These are phyloP conservation scores for Drosophila neutralis DNA, from an alignment of 2,888 invertebrate species.

Conservation along the genomic window DNA sequence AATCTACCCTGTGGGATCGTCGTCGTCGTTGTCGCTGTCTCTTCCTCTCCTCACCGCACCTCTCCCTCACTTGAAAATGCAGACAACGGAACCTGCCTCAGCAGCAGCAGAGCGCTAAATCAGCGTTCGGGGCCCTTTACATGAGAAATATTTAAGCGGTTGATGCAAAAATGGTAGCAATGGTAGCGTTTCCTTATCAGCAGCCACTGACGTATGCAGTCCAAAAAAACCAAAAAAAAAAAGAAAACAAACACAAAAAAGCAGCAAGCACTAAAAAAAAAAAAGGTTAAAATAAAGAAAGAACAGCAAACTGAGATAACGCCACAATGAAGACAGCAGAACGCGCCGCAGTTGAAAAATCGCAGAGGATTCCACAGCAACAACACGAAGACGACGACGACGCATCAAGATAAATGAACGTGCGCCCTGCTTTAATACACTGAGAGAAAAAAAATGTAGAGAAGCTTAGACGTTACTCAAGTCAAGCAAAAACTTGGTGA, in stretches of 20 bases:
- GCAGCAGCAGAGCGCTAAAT: slow-evolving; percentile 48
- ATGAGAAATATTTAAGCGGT: slow-evolving; percentile 79
- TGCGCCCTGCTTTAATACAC: slow-evolving; percentile 53
- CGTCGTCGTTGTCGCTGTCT: no score
- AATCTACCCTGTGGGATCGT: slow-evolving; percentile 71
- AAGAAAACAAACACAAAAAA: background rate
- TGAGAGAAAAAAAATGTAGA: background rate
- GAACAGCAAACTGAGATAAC: slow-evolving; percentile 62
- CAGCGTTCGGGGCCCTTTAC: slow-evolving; percentile 66
- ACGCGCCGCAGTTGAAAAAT: slow-evolving; percentile 81
- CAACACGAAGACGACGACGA: slow-evolving; percentile 27
- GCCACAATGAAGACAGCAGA: slow-evolving; percentile 80
- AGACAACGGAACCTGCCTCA: slow-evolving; percentile 41
- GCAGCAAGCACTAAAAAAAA: slow-evolving; percentile 17
- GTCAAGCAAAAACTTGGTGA: background rate
- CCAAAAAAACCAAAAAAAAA: slow-evolving; percentile 21
- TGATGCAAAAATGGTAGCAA: slow-evolving; percentile 79
- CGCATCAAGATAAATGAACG: slow-evolving; percentile 74
- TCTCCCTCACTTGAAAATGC: background rate
- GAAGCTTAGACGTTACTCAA: background rate
- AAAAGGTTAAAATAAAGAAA: slow-evolving; percentile 36
- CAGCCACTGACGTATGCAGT: slow-evolving; percentile 73
- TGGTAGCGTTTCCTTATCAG: slow-evolving; percentile 72
- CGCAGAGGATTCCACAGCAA: slow-evolving; percentile 41
- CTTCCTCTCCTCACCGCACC: background rate